These are phyloP conservation scores for Eupristina koningsbergeri DNA, from an alignment of 1,140 invertebrate species.

Conservation along the genomic window DNA sequence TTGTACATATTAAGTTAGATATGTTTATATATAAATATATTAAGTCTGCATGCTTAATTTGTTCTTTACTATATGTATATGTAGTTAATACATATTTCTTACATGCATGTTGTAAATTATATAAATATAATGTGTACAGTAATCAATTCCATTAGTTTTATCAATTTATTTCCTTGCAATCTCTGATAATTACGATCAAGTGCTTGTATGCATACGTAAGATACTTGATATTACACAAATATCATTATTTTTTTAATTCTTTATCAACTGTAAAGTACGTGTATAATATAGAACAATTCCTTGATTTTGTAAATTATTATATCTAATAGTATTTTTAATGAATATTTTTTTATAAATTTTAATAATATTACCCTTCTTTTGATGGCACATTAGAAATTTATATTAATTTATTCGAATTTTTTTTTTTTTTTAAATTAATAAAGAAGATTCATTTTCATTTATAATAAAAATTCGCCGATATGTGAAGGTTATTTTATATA, in stretches of 20 bases:
- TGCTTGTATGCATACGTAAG: too few relatives aligned
- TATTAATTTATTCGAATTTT: neutral
- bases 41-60: conserved; percentile 26
- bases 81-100: too few relatives aligned
- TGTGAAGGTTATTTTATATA: neutral
- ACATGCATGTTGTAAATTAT: neutral
- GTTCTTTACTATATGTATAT: neutral
- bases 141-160: conserved; percentile 49
- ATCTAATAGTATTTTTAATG: conserved; percentile 10
- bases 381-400: neutral
- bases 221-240: neutral
- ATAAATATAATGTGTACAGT: conserved; percentile 41
- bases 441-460: neutral
- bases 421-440: neutral
- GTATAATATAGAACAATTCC: conserved; percentile 45
- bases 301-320: conserved; percentile 45
- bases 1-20: conserved; percentile 32
- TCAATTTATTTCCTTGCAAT: conserved; percentile 21
- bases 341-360: conserved; percentile 25
- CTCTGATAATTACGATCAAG: too few relatives aligned
- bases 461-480: neutral
- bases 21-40: conserved; percentile 42
- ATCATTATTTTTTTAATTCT: conserved; percentile 4
- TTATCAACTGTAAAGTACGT: conserved; percentile 37
- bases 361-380: conserved; percentile 5